phyloP scores from a whole-genome alignment of 2,888 invertebrate genomes.

The Macrosoma leucophasiata region DNA sequence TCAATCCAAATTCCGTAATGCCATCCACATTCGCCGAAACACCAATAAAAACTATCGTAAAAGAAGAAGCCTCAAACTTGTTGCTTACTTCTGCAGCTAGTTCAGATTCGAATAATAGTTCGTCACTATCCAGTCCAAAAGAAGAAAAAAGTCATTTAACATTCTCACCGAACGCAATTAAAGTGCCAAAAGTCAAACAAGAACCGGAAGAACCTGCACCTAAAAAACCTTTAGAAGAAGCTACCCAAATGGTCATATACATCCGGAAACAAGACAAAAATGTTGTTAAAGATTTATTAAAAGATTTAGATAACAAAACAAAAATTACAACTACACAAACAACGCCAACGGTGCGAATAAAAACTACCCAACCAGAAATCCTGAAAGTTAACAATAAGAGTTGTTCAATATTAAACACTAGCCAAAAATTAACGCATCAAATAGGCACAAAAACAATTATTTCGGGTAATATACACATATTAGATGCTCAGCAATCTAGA shows the following conservation, averaged over 20 bases:
- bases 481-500: constrained; percentile 69
- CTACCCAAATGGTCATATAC: constrained; percentile 68
- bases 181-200: constrained; percentile 74
- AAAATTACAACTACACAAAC: constrained; percentile 39
- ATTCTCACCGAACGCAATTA: constrained; percentile 82
- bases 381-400: constrained; percentile 64
- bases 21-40: constrained; percentile 80
- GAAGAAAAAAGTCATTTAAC: constrained; percentile 82
- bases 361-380: constrained; percentile 55
- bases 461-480: constrained; percentile 72
- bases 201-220: constrained; percentile 44
- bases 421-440: constrained; percentile 60
- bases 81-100: constrained; percentile 60
- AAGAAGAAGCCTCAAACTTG: constrained; percentile 67
- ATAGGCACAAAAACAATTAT: constrained; percentile 69
- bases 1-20: constrained; percentile 94
- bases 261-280: constrained; percentile 67
- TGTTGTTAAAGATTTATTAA: constrained; percentile 80
- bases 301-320: constrained; percentile 70
- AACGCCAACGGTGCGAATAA: constrained; percentile 59
- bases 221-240: constrained; percentile 58
- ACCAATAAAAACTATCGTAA: constrained; percentile 60
- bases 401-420: constrained; percentile 66
- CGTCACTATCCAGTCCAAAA: constrained; percentile 77
- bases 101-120: constrained; percentile 44